A percentile compares a stretch with the other conserved stretches of the same genome.
These are phyloP conservation scores for Scrobipalpa atriplicella DNA, from an alignment of 2,888 invertebrate species.

Conservation along the genomic window DNA sequence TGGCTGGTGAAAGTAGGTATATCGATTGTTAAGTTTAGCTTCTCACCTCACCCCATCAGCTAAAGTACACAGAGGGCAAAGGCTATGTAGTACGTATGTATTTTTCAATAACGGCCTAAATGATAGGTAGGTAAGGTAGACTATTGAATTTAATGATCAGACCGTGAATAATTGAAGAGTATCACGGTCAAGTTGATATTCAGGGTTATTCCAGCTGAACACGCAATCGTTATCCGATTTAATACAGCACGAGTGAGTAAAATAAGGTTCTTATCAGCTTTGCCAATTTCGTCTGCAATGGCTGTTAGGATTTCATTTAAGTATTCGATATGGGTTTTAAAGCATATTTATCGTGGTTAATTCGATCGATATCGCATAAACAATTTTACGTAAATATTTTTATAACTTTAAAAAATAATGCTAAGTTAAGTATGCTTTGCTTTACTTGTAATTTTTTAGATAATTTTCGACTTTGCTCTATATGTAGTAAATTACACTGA, in stretches of 20 bases:
- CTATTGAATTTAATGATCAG: slow-evolving; percentile 4
- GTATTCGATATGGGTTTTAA: not conserved
- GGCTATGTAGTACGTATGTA: not conserved
- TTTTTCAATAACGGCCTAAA: not conserved
- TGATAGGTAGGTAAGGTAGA: too few species aligned
- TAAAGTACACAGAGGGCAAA: not conserved
- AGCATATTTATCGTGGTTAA: not conserved
- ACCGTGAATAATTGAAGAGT: slow-evolving; percentile 11
- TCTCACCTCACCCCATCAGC: too few species aligned
- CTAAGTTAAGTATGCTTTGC: too few species aligned
- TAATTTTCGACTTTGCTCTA: too few species aligned
- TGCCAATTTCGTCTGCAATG: not conserved
- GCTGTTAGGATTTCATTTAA: not conserved
- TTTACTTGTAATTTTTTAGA: too few species aligned
- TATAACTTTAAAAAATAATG: too few species aligned
- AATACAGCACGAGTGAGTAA: not conserved
- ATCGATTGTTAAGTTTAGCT: too few species aligned
- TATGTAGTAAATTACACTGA: too few species aligned
- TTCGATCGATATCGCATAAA: too few species aligned
- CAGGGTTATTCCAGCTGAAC: not conserved
- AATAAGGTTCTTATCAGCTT: not conserved
- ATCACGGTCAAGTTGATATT: slow-evolving; percentile 14
- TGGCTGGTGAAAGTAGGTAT: too few species aligned
- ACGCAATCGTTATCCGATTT: not conserved
- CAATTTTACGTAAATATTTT: too few species aligned